A percentile compares a stretch with the other conserved stretches of the same genome.
Conservation (phyloP, 2,113 vertebrate species). For the Panthera leo region DNA sequence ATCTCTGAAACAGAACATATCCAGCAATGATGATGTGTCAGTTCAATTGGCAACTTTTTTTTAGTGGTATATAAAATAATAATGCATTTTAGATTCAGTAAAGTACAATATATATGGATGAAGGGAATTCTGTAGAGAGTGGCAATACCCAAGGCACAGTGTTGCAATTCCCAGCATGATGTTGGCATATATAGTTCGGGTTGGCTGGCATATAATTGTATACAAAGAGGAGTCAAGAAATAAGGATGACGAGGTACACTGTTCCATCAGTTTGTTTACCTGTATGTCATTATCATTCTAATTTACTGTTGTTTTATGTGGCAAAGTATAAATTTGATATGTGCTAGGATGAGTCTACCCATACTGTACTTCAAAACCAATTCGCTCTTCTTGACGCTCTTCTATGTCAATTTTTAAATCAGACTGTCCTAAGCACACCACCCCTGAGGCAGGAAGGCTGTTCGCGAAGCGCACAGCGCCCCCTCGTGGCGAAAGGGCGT, state of each 20-base stretch:
- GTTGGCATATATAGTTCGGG: neutral
- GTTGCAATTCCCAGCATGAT: neutral
- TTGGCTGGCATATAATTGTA: neutral
- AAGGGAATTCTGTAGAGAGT: neutral
- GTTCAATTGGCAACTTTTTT: neutral
- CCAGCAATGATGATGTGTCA: neutral
- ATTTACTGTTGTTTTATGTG: neutral
- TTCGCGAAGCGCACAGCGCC: too few relatives aligned
- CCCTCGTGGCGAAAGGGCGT: too few relatives aligned
- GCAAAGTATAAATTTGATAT: neutral
- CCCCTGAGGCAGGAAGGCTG: too few relatives aligned
- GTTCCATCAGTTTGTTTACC: neutral
- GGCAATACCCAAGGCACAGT: neutral
- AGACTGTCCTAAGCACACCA: neutral
- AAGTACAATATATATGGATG: neutral
- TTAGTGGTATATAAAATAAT: neutral
- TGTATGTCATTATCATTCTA: neutral
- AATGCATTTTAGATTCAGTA: neutral
- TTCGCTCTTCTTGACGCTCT: neutral
- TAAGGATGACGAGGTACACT: neutral
- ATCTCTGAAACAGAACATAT: neutral
- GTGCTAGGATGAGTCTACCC: neutral
- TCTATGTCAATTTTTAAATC: conserved; percentile 5
- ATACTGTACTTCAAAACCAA: neutral
- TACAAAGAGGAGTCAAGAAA: neutral